Evolutionary conservation across 2,113 vertebrate species (phyloP).

Genomic region (Ceyx margarethae): DNA sequence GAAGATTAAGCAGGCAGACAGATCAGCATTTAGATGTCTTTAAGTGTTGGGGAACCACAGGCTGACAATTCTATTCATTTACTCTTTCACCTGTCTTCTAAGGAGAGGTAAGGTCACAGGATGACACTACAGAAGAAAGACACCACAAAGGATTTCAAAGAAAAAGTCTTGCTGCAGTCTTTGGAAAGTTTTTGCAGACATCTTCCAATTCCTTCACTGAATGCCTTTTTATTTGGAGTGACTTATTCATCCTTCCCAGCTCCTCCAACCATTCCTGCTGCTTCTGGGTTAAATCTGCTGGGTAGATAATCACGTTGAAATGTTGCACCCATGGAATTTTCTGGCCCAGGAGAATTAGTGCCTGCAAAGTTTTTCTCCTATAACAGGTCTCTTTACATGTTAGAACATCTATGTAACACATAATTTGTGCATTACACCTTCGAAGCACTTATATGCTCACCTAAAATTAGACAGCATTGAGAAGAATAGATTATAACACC

Average conservation of each 20-base stretch:
- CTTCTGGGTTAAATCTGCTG: not conserved
- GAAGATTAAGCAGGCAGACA: not conserved
- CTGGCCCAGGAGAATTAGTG: not conserved
- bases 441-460: not conserved
- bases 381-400: rapidly evolving
- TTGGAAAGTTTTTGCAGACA: not conserved
- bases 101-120: not conserved
- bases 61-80: not conserved
- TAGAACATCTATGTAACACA: not conserved
- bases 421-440: not conserved
- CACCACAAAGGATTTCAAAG: rapidly evolving
- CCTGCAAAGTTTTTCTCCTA: not conserved
- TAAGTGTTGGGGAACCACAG: not conserved
- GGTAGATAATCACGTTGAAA: not conserved
- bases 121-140: not conserved
- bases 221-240: not conserved
- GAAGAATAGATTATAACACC: not conserved
- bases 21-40: not conserved
- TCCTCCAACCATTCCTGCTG: not conserved
- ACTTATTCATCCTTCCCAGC: not conserved
- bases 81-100: not conserved
- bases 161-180: not conserved
- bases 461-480: not conserved
- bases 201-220: not conserved
- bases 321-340: not conserved